Conservation (phyloP, 30 jellyfish, hydroid and myxozoan genomes). For the Clytia hemisphaerica region DNA sequence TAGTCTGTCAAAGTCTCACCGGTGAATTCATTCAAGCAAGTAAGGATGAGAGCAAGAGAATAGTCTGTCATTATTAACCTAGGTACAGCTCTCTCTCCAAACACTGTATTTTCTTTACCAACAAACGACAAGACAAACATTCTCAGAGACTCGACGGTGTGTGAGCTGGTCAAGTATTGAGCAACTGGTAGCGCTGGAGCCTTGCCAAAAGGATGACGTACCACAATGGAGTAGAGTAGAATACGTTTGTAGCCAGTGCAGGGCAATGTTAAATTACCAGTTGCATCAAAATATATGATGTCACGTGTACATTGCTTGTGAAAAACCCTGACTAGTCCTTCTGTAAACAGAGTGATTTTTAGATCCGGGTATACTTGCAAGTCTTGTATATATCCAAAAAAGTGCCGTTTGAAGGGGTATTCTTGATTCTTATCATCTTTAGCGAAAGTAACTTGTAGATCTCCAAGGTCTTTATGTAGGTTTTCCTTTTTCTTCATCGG, state of each 20-base stretch:
- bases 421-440: slow-evolving; percentile 12
- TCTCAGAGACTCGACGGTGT: slow-evolving; percentile 10
- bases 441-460: neutral
- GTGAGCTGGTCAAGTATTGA: slow-evolving; percentile 23
- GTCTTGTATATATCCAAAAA: slow-evolving; percentile 36
- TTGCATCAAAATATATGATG: slow-evolving; percentile 26
- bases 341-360: slow-evolving; percentile 19
- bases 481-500: neutral
- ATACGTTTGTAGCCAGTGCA: slow-evolving; percentile 4
- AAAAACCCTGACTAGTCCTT: slow-evolving; percentile 11
- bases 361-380: slow-evolving; percentile 23
- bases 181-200: slow-evolving; percentile 40
- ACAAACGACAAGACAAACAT: neutral
- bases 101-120: neutral
- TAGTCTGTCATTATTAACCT: slow-evolving; percentile 17
- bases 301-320: neutral
- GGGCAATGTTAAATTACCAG: slow-evolving; percentile 27
- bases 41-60: slow-evolving; percentile 17
- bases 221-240: slow-evolving; percentile 11
- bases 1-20: neutral
- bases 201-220: slow-evolving; percentile 20
- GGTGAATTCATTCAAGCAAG: slow-evolving; percentile 24
- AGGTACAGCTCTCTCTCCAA: neutral
- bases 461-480: slow-evolving; percentile 1
- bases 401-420: neutral